phyloP scores from a whole-genome alignment of 2,797 vertebrate genomes.

The Manis pentadactyla region DNA sequence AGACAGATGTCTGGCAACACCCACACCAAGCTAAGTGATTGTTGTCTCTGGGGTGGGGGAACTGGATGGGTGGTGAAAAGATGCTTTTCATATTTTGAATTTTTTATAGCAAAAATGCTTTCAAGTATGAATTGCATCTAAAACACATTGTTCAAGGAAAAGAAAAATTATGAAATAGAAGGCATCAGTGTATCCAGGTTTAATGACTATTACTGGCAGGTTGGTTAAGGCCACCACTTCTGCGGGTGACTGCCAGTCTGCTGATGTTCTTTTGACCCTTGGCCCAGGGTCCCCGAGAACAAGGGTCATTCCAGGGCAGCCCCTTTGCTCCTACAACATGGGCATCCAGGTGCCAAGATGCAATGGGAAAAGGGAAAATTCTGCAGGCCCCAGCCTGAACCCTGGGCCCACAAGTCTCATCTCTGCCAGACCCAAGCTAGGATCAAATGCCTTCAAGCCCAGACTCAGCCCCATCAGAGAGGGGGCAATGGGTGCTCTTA shows the following conservation, averaged over 20 bases:
- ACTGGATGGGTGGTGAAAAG: background rate
- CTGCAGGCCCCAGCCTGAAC: constrained; percentile 67
- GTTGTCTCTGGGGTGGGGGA: background rate
- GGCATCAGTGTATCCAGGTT: fast-evolving
- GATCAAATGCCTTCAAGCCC: constrained; percentile 78
- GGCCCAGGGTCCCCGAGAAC: background rate
- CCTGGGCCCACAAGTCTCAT: constrained; percentile 36
- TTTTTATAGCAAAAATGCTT: background rate
- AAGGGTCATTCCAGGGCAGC: background rate
- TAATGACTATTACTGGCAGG: background rate
- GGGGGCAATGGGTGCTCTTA: constrained; percentile 41
- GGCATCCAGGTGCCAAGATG: background rate
- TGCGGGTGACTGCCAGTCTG: background rate
- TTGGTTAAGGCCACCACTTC: background rate
- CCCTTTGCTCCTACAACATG: background rate
- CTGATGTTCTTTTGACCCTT: background rate
- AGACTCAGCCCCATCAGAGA: constrained; percentile 59
- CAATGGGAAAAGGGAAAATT: constrained; percentile 55
- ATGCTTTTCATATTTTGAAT: background rate
- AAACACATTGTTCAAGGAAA: background rate
- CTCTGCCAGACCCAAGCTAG: constrained; percentile 59
- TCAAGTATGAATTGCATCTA: background rate
- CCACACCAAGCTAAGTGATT: background rate
- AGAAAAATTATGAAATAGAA: background rate
- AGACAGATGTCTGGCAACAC: background rate